Evolutionary conservation across 2,888 invertebrate genomes (phyloP).

Genomic region (Synanthedon vespiformis): DNA sequence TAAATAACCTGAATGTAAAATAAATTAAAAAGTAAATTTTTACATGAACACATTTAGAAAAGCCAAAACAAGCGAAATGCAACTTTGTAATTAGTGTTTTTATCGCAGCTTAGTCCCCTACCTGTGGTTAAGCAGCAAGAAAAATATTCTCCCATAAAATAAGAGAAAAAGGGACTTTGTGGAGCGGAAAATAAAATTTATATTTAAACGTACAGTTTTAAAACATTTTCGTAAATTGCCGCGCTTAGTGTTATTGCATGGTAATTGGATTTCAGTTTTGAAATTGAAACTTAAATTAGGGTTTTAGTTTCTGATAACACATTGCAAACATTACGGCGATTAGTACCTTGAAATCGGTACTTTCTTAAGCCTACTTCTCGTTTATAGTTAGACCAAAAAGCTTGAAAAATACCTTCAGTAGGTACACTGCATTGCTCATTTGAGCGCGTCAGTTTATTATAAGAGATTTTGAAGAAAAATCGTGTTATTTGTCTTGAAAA

Average conservation of each 20-base stretch:
- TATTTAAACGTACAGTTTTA: not conserved
- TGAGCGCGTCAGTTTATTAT: too few species aligned
- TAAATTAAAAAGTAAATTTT: not conserved
- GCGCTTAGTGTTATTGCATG: constrained; percentile 14
- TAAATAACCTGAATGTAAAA: not conserved
- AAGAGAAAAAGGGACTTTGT: constrained; percentile 16
- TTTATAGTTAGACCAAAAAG: too few species aligned
- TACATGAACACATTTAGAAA: constrained; percentile 1
- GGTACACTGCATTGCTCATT: too few species aligned
- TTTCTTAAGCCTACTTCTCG: too few species aligned
- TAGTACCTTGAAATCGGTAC: too few species aligned
- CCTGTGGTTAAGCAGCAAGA: constrained; percentile 19
- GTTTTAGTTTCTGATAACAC: too few species aligned
- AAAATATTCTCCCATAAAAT: constrained; percentile 21
- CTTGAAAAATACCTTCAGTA: too few species aligned
- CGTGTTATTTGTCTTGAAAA: not conserved
- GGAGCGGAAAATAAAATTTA: constrained; percentile 13
- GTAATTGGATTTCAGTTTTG: not conserved
- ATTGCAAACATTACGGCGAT: too few species aligned
- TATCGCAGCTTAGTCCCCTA: constrained; percentile 19
- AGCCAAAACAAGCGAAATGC: not conserved
- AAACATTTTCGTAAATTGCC: constrained; percentile 4
- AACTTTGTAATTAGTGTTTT: constrained; percentile 32
- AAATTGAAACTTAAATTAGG: not conserved
- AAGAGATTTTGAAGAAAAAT: too few species aligned